Evolutionary conservation across 2,888 invertebrate species (phyloP).

Genomic region (Chloromyia formosa): DNA sequence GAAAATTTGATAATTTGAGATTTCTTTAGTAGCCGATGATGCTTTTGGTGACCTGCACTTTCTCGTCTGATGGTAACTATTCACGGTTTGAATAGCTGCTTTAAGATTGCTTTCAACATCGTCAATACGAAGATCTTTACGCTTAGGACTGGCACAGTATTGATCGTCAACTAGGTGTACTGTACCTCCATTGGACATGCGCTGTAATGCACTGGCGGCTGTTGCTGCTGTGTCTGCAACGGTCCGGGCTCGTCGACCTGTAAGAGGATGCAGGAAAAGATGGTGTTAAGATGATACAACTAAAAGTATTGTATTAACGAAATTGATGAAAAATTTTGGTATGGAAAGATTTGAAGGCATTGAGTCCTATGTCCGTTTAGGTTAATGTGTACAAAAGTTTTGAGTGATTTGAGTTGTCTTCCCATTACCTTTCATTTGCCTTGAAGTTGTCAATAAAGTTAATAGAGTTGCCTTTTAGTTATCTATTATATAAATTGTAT

Average conservation of each 20-base stretch:
- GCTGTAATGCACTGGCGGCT: background rate
- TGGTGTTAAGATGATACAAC: conserved; percentile 9
- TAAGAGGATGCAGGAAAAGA: conserved; percentile 3
- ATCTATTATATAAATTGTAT: no score
- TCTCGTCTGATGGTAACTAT: conserved; percentile 18
- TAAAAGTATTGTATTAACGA: background rate
- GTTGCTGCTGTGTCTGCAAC: conserved; percentile 8
- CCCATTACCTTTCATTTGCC: no score
- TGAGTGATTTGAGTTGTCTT: no score
- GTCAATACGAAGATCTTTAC: conserved; percentile 63
- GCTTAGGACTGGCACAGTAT: conserved; percentile 62
- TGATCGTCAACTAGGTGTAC: conserved; percentile 57
- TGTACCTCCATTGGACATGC: conserved; percentile 29
- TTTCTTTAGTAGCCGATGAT: conserved; percentile 18
- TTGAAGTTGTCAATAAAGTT: no score
- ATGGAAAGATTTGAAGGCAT: no score
- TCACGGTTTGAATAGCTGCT: conserved; percentile 30
- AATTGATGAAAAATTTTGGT: background rate
- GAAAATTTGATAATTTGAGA: conserved; percentile 43
- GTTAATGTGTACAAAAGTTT: no score
- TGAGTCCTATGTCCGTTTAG: no score
- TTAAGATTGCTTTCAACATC: conserved; percentile 47
- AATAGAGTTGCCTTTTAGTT: no score
- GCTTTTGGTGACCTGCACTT: conserved; percentile 2
- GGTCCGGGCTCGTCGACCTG: conserved; percentile 44